Conservation (phyloP, 2,888 invertebrate species). For the Sarcophaga subvicina region DNA sequence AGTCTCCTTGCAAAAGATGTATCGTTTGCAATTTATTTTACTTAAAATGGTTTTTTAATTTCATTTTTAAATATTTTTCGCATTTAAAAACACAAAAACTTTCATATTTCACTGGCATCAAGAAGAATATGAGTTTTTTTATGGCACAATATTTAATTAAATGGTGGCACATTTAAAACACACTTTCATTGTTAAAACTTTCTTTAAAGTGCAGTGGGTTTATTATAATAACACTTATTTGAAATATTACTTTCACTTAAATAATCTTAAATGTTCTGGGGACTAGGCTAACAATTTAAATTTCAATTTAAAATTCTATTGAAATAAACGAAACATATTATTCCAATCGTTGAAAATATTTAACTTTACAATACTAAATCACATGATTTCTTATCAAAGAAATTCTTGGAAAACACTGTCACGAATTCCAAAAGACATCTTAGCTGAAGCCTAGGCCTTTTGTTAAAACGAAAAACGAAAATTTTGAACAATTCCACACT, state of each 20-base stretch:
- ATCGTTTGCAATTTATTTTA: background rate
- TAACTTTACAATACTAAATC: no score
- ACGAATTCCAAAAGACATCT: background rate
- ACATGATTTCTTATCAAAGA: no score
- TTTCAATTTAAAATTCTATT: no score
- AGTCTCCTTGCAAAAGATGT: no score
- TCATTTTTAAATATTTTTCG: background rate
- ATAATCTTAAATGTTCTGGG: no score
- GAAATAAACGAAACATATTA: no score
- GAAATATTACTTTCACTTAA: no score
- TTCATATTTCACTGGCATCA: background rate
- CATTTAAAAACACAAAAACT: background rate
- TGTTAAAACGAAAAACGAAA: no score
- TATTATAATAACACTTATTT: no score
- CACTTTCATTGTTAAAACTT: background rate
- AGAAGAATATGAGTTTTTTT: background rate
- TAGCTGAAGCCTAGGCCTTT: background rate
- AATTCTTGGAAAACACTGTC: background rate
- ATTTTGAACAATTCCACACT: no score
- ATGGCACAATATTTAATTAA: background rate
- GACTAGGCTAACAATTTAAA: no score
- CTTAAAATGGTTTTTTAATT: background rate
- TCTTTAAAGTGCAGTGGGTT: background rate
- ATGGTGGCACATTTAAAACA: background rate
- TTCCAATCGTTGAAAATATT: no score